Base-by-base conservation (phyloP, 2,797 vertebrate genomes). In the Amazona ochrocephala region DNA sequence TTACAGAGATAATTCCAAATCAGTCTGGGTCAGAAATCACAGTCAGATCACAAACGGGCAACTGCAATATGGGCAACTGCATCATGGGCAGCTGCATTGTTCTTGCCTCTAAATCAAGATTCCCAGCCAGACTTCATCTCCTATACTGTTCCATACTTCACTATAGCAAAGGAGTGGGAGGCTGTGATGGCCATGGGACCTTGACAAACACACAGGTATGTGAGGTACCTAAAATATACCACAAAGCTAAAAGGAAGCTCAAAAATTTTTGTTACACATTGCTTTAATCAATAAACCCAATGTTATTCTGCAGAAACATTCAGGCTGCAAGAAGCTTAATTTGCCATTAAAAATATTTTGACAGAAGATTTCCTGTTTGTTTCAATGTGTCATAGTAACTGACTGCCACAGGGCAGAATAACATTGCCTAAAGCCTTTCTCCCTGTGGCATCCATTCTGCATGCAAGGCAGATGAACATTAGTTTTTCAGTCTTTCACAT, bases 341-440 rank as follows among this genome's bases (percentile, higher is more conserved):
- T 93, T 91, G 20, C 65, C 77, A 76, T 88, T 76, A 88, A 93
- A 96, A 96, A 84, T 94, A 90, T 95, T 95, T 94, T 95, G 84
- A 93, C 70, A 88, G 81, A 89, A 72, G 21, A 78, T 84, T 94
- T 92, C 71, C 78, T 78, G 68, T 84, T 95, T 92, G 41, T 67
- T 93, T 94, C 85, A 88, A 79, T n/a, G 83, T 86, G 85, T 93
- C 74, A 45, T 4, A 58, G 60, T 84, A 88, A 88, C 80, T 90
- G 72, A 77, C 75, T 94, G 94, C 89, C 83, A 79, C 82, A 61
- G 91, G 92, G 73, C 70, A 94, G 85, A 93, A 64, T 68, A 89
- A 77, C 37, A 79, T 73, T 84, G 91, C 95, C 87, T 96, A 76
- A 72, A 97, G 91, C 76, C 64, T 84, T 96, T 87, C 71, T 94